phyloP scores from a whole-genome alignment of 2,888 invertebrate species.

The Orthosia cruda region DNA sequence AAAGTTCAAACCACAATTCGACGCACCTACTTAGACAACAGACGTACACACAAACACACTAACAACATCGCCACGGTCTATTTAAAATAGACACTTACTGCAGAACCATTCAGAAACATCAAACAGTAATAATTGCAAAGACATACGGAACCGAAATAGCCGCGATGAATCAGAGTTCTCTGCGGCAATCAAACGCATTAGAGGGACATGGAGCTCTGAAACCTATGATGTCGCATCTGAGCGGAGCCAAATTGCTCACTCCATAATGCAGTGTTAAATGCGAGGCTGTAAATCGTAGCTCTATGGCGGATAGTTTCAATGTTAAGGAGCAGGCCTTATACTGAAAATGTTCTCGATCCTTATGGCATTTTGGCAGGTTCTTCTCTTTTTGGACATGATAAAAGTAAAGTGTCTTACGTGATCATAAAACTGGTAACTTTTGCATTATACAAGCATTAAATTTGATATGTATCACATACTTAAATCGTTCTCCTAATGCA shows the following conservation, averaged over 20 bases:
- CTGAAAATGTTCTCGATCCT: not conserved
- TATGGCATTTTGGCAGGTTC: not conserved
- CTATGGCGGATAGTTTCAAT: constrained; percentile 54
- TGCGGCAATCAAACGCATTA: constrained; percentile 71
- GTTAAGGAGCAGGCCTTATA: constrained; percentile 64
- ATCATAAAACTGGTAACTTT: too few relatives aligned
- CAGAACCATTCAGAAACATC: constrained; percentile 63
- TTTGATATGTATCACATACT: too few relatives aligned
- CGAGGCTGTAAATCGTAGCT: constrained; percentile 72
- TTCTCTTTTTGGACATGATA: not conserved
- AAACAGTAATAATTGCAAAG: constrained; percentile 67
- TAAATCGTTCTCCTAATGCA: too few relatives aligned
- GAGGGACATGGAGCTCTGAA: constrained; percentile 59
- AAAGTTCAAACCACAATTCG: constrained; percentile 43
- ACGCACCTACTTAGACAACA: constrained; percentile 50
- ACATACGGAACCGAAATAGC: constrained; percentile 67
- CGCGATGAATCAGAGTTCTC: constrained; percentile 64
- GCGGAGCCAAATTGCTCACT: constrained; percentile 75
- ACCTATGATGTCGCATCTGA: constrained; percentile 59
- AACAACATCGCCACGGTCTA: constrained; percentile 44
- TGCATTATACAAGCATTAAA: too few relatives aligned
- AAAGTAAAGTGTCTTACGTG: too few relatives aligned
- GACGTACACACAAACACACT: constrained; percentile 14
- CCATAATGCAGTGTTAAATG: constrained; percentile 76
- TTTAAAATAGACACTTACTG: constrained; percentile 58